Percentiles rank a stretch among this genome's conserved stretches.
phyloP scores from a whole-genome alignment of 2,797 vertebrate genomes.

The Hyperoplus lanceolatus region DNA sequence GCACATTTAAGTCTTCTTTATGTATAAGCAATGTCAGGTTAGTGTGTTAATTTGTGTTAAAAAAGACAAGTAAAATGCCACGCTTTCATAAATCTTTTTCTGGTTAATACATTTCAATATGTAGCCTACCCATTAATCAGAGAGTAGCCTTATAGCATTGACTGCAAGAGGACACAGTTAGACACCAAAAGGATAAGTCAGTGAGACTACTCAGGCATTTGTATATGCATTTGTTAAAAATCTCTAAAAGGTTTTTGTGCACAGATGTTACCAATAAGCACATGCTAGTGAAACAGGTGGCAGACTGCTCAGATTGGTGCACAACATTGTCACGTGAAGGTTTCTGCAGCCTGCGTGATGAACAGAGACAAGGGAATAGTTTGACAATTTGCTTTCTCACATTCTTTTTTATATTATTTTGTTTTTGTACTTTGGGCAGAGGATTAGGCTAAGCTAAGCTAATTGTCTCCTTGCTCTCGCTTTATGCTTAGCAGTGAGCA shows the following conservation, averaged over 20 bases:
- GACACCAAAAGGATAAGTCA: background rate
- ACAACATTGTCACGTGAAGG: slow-evolving; percentile 7
- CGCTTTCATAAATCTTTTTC: background rate
- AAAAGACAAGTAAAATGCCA: background rate
- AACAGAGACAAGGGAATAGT: background rate
- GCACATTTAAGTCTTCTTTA: background rate
- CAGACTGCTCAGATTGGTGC: slow-evolving; percentile 27
- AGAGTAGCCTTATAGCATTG: background rate
- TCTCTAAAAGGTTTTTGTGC: background rate
- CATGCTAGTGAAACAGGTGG: slow-evolving; percentile 38
- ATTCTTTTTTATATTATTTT: background rate
- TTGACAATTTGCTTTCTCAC: background rate
- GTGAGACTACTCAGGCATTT: slow-evolving; percentile 7
- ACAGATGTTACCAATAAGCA: slow-evolving; percentile 14
- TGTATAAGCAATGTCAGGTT: background rate
- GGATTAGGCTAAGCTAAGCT: background rate
- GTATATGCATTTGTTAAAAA: background rate
- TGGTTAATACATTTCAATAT: background rate
- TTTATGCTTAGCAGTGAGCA: background rate
- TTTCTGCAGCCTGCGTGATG: slow-evolving; percentile 17
- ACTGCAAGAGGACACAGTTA: background rate
- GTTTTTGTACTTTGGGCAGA: background rate
- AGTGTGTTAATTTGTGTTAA: slow-evolving; percentile 6
- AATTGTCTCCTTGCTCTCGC: background rate
- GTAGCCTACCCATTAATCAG: background rate